Evolutionary conservation across 2,888 invertebrate species (phyloP).

Genomic region (Diploptera punctata): DNA sequence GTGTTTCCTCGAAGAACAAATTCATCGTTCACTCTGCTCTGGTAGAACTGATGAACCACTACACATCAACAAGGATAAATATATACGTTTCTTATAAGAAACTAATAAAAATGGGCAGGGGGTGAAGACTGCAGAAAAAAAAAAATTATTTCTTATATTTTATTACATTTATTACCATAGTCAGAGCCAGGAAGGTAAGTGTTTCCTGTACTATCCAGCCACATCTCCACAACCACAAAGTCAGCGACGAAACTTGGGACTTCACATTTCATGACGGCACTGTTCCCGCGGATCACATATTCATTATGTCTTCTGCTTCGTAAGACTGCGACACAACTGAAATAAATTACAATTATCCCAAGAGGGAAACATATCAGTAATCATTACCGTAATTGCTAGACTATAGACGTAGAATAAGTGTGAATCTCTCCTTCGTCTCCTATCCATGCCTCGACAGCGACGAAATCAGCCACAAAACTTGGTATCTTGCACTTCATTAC

Average conservation of each 20-base stretch:
- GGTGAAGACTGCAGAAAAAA: neutral
- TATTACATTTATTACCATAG: constrained; percentile 46
- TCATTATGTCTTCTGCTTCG: constrained; percentile 91
- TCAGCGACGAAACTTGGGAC: constrained; percentile 94
- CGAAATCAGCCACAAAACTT: constrained; percentile 76
- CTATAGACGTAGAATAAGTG: constrained; percentile 51
- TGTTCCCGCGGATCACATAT: constrained; percentile 91
- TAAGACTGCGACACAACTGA: constrained; percentile 89
- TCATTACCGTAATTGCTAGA: constrained; percentile 41
- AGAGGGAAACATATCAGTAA: neutral
- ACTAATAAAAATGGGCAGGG: neutral
- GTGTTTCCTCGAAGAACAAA: constrained; percentile 85
- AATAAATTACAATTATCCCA: constrained; percentile 50
- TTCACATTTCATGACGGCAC: constrained; percentile 92
- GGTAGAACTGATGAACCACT: constrained; percentile 87
- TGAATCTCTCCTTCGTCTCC: constrained; percentile 47
- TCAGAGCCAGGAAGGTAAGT: constrained; percentile 58
- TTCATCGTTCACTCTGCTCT: constrained; percentile 84
- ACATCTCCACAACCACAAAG: constrained; percentile 85
- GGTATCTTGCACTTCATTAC: constrained; percentile 77
- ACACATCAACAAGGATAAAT: constrained; percentile 47
- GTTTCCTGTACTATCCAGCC: constrained; percentile 82
- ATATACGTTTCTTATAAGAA: neutral
- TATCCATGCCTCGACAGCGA: constrained; percentile 73
- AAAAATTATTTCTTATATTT: constrained; percentile 42